phyloP scores from a whole-genome alignment of 2,113 vertebrate genomes.

The Scatophagus argus region DNA sequence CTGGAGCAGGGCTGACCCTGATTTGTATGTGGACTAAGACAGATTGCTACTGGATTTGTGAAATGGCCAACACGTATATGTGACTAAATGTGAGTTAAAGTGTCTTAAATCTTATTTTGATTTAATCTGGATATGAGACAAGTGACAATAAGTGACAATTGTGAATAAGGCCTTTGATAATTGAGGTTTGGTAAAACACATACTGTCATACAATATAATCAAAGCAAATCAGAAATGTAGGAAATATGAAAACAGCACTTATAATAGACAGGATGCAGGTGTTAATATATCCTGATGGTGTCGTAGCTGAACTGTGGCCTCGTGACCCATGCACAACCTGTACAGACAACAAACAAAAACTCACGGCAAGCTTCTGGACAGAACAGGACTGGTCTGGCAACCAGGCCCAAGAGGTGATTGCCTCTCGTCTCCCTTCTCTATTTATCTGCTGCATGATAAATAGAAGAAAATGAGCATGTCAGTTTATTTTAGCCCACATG shows the following conservation, averaged over 20 bases:
- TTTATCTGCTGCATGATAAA: constrained; percentile 63
- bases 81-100: not conserved
- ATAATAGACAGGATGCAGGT: not conserved
- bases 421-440: constrained; percentile 57
- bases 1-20: not conserved
- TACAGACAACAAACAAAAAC: constrained; percentile 15
- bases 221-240: not conserved
- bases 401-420: constrained; percentile 16
- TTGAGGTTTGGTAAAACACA: not conserved
- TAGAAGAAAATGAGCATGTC: constrained; percentile 56
- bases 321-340: not conserved
- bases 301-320: not conserved
- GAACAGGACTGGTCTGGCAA: not conserved
- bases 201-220: not conserved
- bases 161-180: not conserved
- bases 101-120: not conserved
- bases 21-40: not conserved
- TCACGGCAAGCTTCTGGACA: constrained; percentile 6
- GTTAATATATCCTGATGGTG: not conserved
- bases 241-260: not conserved
- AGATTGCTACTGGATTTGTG: not conserved
- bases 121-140: not conserved
- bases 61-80: not conserved
- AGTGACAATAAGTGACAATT: not conserved
- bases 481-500: constrained; percentile 70